Evolutionary conservation across 2,888 invertebrate genomes (phyloP), one percentile per base, ranked within the genome.

Genomic region (Polyommatus icarus): DNA sequence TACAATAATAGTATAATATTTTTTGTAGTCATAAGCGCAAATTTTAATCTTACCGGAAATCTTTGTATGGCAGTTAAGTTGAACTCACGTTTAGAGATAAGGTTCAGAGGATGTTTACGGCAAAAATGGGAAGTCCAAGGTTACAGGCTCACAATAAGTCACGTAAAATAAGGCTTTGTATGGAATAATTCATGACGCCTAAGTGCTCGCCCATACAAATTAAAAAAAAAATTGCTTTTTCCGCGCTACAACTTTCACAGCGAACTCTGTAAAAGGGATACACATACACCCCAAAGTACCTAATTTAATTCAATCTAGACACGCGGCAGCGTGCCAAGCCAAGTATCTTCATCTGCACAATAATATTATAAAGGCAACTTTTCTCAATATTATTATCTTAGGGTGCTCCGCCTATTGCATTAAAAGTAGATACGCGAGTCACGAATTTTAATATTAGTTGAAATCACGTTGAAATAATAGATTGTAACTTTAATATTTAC

Each of bases 41-140:
- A 67, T 29, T 67, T 15, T 67, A 29, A 67, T 67, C 67, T 15
- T 67, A 32, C 67, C 67, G 67, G 67, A 67, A 67, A 67, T 67
- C 67, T 67, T 29, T 6, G 29, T 67, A 24, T 61, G 61, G 29
- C 67, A 67, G 67, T 67, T 67, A 67, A 67, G 67, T 67, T 12
- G 67, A 67, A 67, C 67, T 67, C 67, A 67, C 67, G 67, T 67
- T 67, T 18, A 29, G 0, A 67, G 67, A 67, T 67, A 67, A 67
- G 67, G 29, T 32, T 29, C 29, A 32, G 4, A 67, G 67, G 67
- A 67, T 15, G 67, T 67, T 67, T 67, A 61, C 61, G 61, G 10
- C 12, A 24, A 24, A n/a, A n/a, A 20, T 61, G 29, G 29, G 67
- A 29, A 29, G 18, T 12, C 15, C 67, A 67, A 67, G 67, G 67